phyloP scores from a whole-genome alignment of 2,888 invertebrate genomes.

The Microplitis deprimator region DNA sequence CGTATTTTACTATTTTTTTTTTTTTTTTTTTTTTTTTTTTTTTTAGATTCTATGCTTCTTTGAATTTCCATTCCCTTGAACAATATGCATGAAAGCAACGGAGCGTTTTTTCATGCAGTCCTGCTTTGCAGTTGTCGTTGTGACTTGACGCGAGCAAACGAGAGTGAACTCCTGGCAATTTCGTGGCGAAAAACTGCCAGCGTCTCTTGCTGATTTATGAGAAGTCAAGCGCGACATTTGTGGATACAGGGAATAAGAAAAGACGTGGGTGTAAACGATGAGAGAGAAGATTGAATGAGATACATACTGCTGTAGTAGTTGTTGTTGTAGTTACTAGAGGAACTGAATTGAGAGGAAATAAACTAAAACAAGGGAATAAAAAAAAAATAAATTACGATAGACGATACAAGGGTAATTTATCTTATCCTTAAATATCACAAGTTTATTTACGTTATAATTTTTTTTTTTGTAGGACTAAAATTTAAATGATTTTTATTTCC shows the following conservation, averaged over 20 bases:
- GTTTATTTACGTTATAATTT: not conserved
- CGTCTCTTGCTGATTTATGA: constrained; percentile 38
- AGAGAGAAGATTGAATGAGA: constrained; percentile 16
- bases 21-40: not conserved
- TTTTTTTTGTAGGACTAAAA: not conserved
- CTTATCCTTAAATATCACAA: not conserved
- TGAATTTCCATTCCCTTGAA: not conserved
- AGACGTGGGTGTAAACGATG: constrained; percentile 2
- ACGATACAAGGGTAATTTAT: not conserved
- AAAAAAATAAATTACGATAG: not conserved
- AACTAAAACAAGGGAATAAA: not conserved
- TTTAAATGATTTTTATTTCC: not conserved
- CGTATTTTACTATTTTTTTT: not conserved
- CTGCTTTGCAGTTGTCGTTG: constrained; percentile 6
- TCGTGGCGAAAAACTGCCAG: constrained; percentile 35
- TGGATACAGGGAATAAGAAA: constrained; percentile 17
- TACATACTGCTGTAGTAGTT: constrained; percentile 29
- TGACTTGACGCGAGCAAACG: constrained; percentile 8
- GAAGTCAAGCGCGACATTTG: constrained; percentile 28
- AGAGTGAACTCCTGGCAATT: constrained; percentile 31
- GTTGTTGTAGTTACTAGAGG: constrained; percentile 23
- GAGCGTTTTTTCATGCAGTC: constrained; percentile 26
- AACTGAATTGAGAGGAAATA: constrained; percentile 13
- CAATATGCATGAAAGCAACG: not conserved
- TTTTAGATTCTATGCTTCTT: not conserved